A percentile compares a stretch with the other conserved stretches of the same genome.
Conservation (phyloP, 2,888 invertebrate species). For the Cheilosia variabilis region DNA sequence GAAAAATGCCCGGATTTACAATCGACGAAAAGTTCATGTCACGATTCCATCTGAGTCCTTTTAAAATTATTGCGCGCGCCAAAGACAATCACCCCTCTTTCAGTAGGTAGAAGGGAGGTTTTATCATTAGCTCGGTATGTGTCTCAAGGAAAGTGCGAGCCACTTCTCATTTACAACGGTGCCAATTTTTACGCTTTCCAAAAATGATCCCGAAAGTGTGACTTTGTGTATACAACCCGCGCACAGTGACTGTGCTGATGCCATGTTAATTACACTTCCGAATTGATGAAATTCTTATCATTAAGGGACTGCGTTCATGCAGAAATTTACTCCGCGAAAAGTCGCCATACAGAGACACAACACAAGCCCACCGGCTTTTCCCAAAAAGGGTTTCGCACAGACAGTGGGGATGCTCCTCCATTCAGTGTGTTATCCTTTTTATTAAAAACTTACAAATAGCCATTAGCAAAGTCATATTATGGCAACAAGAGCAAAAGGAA, state of each 20-base stretch:
- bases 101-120: conserved; percentile 28
- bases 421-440: conserved; percentile 56
- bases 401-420: conserved; percentile 22
- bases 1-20: conserved; percentile 83
- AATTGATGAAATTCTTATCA: conserved; percentile 71
- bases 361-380: conserved; percentile 7
- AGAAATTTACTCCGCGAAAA: conserved; percentile 46
- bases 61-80: conserved; percentile 61
- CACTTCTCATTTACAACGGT: conserved; percentile 43
- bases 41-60: conserved; percentile 72
- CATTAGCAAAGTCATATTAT: conserved; percentile 74
- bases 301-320: conserved; percentile 50
- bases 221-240: conserved; percentile 34
- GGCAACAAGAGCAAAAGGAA: background rate
- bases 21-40: conserved; percentile 78
- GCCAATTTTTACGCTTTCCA: conserved; percentile 54
- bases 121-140: conserved; percentile 66
- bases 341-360: conserved; percentile 5
- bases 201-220: conserved; percentile 41
- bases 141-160: conserved; percentile 42
- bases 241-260: conserved; percentile 67
- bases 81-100: conserved; percentile 41
- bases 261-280: conserved; percentile 69
- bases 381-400: conserved; percentile 10
- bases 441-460: conserved; percentile 76